Percentiles rank a stretch among this genome's conserved stretches.
phyloP scores from a whole-genome alignment of 2,888 invertebrate genomes.

The Craniophora ligustri region DNA sequence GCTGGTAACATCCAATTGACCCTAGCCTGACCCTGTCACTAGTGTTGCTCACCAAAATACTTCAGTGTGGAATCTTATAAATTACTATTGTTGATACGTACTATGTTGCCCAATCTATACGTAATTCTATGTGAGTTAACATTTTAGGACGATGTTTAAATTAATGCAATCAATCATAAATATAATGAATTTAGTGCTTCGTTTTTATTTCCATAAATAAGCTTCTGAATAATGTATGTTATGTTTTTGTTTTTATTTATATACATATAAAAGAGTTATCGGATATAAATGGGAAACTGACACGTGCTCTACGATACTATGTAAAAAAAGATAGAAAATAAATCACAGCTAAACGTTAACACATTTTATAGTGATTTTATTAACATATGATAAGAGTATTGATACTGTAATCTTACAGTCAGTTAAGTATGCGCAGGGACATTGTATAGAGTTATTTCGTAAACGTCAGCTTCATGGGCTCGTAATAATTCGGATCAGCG shows the following conservation, averaged over 20 bases:
- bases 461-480: conserved; percentile 62
- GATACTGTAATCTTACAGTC: conserved; percentile 24
- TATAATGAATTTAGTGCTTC: too few species aligned
- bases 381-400: conserved; percentile 37
- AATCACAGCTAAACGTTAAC: conserved; percentile 23
- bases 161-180: too few species aligned
- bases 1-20: conserved; percentile 49
- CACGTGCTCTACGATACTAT: too few species aligned
- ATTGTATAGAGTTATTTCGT: conserved; percentile 58
- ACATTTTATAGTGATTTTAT: too few species aligned
- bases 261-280: too few species aligned
- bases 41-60: conserved; percentile 39
- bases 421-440: conserved; percentile 39
- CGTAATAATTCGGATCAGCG: conserved; percentile 81
- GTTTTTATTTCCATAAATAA: too few species aligned
- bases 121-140: too few species aligned
- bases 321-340: too few species aligned
- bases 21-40: conserved; percentile 25
- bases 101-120: neutral
- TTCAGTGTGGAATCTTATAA: conserved; percentile 26
- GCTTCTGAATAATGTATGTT: too few species aligned
- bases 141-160: too few species aligned
- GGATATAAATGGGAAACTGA: too few species aligned
- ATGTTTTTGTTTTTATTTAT: too few species aligned
- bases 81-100: conserved; percentile 21